Percentiles rank a stretch among this genome's conserved stretches.
phyloP scores from a whole-genome alignment of 2,797 vertebrate genomes.

The Taeniopygia guttata region DNA sequence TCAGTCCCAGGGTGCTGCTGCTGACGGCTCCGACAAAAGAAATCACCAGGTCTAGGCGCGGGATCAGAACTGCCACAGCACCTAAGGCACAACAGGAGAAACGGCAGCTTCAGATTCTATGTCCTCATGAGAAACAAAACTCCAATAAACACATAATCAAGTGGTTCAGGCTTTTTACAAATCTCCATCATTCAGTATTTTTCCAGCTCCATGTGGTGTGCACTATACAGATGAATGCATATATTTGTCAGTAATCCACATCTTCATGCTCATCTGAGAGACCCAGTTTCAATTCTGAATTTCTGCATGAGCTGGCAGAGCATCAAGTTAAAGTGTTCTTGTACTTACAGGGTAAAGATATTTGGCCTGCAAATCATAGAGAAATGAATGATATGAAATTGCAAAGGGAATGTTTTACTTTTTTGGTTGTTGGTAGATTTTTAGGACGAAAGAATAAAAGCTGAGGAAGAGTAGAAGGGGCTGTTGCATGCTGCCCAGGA shows the following conservation, averaged over 20 bases:
- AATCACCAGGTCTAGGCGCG: conserved; percentile 86
- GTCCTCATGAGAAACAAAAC: neutral
- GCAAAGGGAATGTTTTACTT: neutral
- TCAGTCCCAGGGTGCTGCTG: conserved; percentile 85
- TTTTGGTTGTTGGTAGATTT: neutral
- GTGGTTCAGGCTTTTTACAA: neutral
- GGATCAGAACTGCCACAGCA: conserved; percentile 82
- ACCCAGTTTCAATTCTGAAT: neutral
- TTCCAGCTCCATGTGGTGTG: neutral
- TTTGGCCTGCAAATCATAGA: neutral
- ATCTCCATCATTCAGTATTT: neutral
- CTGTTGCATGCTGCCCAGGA: neutral
- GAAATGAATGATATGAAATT: neutral
- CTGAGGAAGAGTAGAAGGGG: neutral
- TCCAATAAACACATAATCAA: neutral
- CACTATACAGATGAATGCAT: neutral
- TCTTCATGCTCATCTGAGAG: neutral
- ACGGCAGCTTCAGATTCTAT: neutral
- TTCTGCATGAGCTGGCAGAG: neutral
- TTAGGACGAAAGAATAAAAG: neutral
- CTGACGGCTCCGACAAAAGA: conserved; percentile 85
- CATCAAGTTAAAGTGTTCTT: neutral
- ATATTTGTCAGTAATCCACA: neutral
- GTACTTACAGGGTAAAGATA: neutral
- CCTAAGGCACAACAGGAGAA: conserved; percentile 64